Evolutionary conservation across 2,888 invertebrate species (phyloP), one percentile per base, ranked within the genome.

Genomic region (Operophtera brumata): DNA sequence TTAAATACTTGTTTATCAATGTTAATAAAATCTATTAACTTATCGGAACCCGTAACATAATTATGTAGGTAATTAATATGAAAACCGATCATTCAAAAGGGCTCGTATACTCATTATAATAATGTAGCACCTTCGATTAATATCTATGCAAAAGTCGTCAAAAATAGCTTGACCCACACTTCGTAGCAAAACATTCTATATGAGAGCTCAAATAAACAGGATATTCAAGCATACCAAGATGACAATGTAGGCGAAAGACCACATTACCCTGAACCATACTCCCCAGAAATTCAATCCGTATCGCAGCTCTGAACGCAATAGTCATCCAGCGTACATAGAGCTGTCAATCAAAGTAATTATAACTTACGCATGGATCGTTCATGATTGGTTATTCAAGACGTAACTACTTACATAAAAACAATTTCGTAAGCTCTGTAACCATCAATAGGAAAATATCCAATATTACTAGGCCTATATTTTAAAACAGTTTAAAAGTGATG

Each of bases 61-160:
- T 20, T 20, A 20, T 3, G 20, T 4, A 30, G 9, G 7, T 46
- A 37, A 35, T 58, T 67, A 65, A 61, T 28, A 36, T 20, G 13
- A 48, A 61, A 59, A 41, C 50, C 62, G 54, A 61, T 62, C 62
- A 66, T 63, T 59, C 56, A 56, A 53, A 52, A 37, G 25, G 20
- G 20, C 20, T 20, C 50, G 55, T 65, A 65, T 66, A 57, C 64
- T 64, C 61, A 69, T 73, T 62, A 65, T 62, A 47, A 59, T 64
- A 69, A 64, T 63, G 52, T n/a, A 60, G 69, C 80, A 76, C 74
- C 71, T 69, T 62, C 47, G 64, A 57, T 66, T 58, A 52, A 57
- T 53, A 72, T 68, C 69, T 65, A 70, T 70, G 62, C 47, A 51
- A 69, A 70, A 59, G n/a, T 0, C 0, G 0, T 1, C 64, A 55